Evolutionary conservation across 1,140 invertebrate species (phyloP).

Genomic region (Drosophila trapezifrons): DNA sequence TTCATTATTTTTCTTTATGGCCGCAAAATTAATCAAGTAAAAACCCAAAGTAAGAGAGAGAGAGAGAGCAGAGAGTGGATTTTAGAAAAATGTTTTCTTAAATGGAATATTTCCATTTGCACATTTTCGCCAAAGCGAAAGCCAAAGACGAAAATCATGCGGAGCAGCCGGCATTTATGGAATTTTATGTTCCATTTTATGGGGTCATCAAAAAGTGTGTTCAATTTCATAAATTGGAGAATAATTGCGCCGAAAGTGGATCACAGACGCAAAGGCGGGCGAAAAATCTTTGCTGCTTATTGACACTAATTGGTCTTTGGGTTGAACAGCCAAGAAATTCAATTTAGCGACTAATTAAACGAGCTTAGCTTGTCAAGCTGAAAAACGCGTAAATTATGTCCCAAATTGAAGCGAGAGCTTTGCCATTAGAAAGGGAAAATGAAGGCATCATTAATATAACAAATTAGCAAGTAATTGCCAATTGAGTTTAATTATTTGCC

Average conservation of each 20-base stretch:
- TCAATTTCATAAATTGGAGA: conserved; percentile 75
- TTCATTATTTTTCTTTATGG: conserved; percentile 52
- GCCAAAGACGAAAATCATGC: conserved; percentile 8
- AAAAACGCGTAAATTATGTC: conserved; percentile 22
- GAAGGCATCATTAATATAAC: neutral
- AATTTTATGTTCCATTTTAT: conserved; percentile 70
- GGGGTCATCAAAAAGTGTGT: conserved; percentile 54
- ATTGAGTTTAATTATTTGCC: neutral
- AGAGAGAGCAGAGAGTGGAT: conserved; percentile 22
- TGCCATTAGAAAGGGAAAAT: neutral
- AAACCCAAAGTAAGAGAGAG: conserved; percentile 20
- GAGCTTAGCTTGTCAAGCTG: conserved; percentile 12
- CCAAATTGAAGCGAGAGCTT: conserved; percentile 2
- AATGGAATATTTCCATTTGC: conserved; percentile 68
- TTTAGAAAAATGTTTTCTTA: conserved; percentile 43
- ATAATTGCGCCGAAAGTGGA: conserved; percentile 59
- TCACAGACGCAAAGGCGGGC: conserved; percentile 7
- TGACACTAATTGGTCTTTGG: conserved; percentile 61
- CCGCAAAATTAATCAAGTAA: conserved; percentile 79
- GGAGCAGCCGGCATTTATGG: conserved; percentile 51
- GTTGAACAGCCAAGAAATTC: conserved; percentile 35
- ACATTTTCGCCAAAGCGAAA: conserved; percentile 11
- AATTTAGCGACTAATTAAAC: conserved; percentile 44
- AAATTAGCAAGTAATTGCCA: neutral
- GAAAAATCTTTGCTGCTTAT: conserved; percentile 60